phyloP scores from a whole-genome alignment of 2,888 invertebrate genomes.

The Caenorhabditis doughertyi region DNA sequence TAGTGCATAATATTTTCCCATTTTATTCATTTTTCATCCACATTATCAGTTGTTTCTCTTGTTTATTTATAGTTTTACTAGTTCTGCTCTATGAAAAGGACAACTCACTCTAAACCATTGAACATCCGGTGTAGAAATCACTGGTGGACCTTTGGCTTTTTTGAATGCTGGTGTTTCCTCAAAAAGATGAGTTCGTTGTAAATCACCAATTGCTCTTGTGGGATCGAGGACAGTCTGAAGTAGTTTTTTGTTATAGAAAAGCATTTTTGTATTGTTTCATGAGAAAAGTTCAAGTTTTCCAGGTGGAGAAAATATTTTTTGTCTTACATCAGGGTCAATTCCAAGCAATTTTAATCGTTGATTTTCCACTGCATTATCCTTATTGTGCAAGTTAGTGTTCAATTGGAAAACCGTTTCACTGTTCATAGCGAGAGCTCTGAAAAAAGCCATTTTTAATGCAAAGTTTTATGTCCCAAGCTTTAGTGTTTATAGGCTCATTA shows the following conservation, averaged over 20 bases:
- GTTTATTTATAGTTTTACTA: not conserved
- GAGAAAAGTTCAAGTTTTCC: too few relatives aligned
- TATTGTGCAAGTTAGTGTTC: constrained; percentile 37
- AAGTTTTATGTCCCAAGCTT: too few relatives aligned
- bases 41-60: too few relatives aligned
- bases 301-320: too few relatives aligned
- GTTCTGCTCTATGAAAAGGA: too few relatives aligned
- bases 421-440: constrained; percentile 53
- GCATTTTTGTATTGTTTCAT: not conserved
- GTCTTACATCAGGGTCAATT: constrained; percentile 29
- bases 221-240: constrained; percentile 67
- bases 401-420: constrained; percentile 23
- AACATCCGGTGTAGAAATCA: constrained; percentile 62
- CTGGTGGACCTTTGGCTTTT: constrained; percentile 62
- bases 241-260: not conserved
- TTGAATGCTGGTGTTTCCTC: constrained; percentile 62
- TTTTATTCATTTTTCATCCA: too few relatives aligned
- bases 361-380: constrained; percentile 31
- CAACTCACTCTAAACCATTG: constrained; percentile 50
- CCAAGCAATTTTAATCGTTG: constrained; percentile 24
- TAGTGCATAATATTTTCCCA: too few relatives aligned
- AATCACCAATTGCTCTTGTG: constrained; percentile 73
- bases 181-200: constrained; percentile 65
- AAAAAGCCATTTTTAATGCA: not conserved
- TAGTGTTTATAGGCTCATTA: too few relatives aligned